Conservation (phyloP, 2,797 vertebrate species). For the Perodicticus potto region DNA sequence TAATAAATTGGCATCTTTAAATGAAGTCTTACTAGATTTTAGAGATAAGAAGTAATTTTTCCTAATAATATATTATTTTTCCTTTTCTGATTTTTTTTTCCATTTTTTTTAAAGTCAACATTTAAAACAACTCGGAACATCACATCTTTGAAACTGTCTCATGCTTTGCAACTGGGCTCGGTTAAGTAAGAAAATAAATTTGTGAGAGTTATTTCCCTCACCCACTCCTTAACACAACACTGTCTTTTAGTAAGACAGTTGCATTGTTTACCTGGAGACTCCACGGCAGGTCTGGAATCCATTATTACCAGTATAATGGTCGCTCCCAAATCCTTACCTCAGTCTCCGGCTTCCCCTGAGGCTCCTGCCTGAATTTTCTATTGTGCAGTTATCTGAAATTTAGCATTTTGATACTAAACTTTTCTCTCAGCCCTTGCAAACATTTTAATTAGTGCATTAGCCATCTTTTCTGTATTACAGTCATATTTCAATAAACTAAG, state of each 20-base stretch:
- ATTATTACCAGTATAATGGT: not conserved
- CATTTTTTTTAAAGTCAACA: not conserved
- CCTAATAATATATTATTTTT: not conserved
- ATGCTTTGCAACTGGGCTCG: not conserved
- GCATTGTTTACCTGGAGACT: rapidly evolving
- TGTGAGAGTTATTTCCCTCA: no score
- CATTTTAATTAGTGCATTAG: slow-evolving; percentile 73
- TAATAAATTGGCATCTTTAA: not conserved
- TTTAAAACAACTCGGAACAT: not conserved
- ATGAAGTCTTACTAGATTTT: not conserved
- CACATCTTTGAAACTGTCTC: no score
- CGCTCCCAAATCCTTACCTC: not conserved
- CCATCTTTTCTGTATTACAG: slow-evolving; percentile 90
- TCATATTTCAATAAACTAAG: slow-evolving; percentile 90
- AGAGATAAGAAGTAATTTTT: not conserved
- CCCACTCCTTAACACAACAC: not conserved
- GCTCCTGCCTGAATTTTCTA: not conserved
- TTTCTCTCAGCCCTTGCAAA: not conserved
- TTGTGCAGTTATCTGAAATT: not conserved
- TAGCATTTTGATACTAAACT: not conserved
- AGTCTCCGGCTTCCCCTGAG: not conserved
- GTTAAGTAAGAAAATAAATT: not conserved
- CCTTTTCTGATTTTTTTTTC: not conserved
- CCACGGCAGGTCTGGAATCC: not conserved
- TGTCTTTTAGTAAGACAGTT: not conserved